These are phyloP conservation scores for Standfussiana lucernea DNA, from an alignment of 2,888 invertebrate genomes.

Conservation along the genomic window DNA sequence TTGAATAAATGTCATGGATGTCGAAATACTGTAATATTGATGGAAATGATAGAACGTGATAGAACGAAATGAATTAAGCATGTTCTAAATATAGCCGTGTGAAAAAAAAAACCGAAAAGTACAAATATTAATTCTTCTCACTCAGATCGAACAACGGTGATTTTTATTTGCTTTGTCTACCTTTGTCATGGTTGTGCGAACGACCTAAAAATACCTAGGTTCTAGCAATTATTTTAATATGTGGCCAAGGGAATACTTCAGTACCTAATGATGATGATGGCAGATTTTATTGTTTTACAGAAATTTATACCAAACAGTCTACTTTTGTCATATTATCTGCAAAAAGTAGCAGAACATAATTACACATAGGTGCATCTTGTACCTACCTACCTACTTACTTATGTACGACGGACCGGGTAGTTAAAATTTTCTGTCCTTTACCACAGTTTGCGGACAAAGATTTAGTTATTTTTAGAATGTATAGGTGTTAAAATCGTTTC, in stretches of 20 bases:
- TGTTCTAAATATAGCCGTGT: not conserved
- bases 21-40: not conserved
- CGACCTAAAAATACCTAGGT: not conserved
- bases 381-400: too few relatives aligned
- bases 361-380: not conserved
- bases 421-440: conserved; percentile 3
- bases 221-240: conserved; percentile 8
- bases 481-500: not conserved
- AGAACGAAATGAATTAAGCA: not conserved
- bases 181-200: not conserved
- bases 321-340: conserved; percentile 2
- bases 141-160: not conserved
- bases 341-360: conserved; percentile 7
- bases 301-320: conserved; percentile 8
- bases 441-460: not conserved
- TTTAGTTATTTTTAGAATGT: not conserved
- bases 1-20: conserved; percentile 23
- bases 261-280: not conserved
- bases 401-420: not conserved
- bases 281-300: conserved; percentile 5
- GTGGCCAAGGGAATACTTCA: conserved; percentile 20
- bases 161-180: not conserved
- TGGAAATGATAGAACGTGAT: not conserved
- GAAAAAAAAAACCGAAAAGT: not conserved
- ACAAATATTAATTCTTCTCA: conserved; percentile 8